Conservation (phyloP, 1,140 invertebrate species). For the Drosophila elegans region DNA sequence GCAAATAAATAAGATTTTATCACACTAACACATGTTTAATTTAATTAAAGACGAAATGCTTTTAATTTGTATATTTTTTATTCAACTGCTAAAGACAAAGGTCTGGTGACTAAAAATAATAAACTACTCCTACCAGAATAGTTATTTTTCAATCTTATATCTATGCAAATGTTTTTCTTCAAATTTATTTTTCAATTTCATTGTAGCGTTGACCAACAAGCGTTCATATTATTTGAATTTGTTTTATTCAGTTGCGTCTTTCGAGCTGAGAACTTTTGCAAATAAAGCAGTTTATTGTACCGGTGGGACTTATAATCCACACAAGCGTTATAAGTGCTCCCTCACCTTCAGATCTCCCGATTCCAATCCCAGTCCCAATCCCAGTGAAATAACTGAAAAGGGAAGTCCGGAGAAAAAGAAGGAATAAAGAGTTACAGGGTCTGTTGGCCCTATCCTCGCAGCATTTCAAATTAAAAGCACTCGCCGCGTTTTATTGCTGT, state of each 20-base stretch:
- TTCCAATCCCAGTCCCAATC: slow-evolving; percentile 20
- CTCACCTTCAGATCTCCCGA: slow-evolving; percentile 17
- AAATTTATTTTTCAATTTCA: slow-evolving; percentile 31
- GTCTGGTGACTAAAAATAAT: neutral
- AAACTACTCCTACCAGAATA: neutral
- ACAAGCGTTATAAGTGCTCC: slow-evolving; percentile 75
- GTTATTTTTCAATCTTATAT: slow-evolving; percentile 4
- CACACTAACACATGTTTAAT: too few relatives aligned
- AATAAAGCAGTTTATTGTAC: slow-evolving; percentile 81
- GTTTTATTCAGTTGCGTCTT: slow-evolving; percentile 18
- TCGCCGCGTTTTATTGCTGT: slow-evolving; percentile 77
- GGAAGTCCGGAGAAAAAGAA: slow-evolving; percentile 8
- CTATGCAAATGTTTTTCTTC: slow-evolving; percentile 26
- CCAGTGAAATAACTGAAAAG: slow-evolving; percentile 61
- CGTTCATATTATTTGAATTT: slow-evolving; percentile 31
- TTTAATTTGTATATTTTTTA: too few relatives aligned
- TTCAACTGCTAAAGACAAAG: neutral
- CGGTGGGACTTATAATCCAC: slow-evolving; percentile 76
- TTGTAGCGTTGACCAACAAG: slow-evolving; percentile 1
- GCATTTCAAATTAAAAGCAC: slow-evolving; percentile 81
- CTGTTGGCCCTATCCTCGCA: slow-evolving; percentile 41
- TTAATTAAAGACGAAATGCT: too few relatives aligned
- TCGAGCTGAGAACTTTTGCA: slow-evolving; percentile 67
- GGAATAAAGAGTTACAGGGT: slow-evolving; percentile 10
- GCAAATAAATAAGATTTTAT: too few relatives aligned